These are phyloP conservation scores for Rafetus swinhoei DNA, from an alignment of 2,113 vertebrate genomes.

Conservation along the genomic window DNA sequence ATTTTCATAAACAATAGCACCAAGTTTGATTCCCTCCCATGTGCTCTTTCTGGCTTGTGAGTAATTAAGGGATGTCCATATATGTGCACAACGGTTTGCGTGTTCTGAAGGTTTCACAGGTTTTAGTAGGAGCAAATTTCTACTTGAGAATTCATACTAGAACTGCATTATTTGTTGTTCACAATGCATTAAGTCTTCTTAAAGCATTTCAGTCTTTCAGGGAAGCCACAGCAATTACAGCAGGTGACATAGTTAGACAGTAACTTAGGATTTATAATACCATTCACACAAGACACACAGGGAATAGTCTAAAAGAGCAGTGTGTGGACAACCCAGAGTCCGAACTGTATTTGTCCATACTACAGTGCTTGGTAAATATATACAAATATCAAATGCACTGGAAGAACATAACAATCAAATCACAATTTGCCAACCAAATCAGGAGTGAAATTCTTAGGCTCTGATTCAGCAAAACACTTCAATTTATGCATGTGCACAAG, in stretches of 20 bases:
- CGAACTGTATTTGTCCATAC: neutral
- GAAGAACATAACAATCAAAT: conserved; percentile 14
- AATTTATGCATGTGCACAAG: conserved; percentile 5
- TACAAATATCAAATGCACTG: neutral
- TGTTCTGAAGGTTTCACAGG: neutral
- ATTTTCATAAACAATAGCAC: neutral
- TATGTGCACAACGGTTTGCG: neutral
- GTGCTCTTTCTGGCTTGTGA: neutral
- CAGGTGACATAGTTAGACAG: neutral
- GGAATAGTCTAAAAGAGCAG: neutral
- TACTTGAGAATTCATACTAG: neutral
- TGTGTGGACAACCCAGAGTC: neutral
- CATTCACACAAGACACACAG: neutral
- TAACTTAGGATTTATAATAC: neutral
- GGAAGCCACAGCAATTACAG: neutral
- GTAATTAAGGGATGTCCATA: neutral
- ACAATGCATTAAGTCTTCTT: neutral
- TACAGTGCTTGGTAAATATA: neutral
- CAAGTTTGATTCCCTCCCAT: neutral
- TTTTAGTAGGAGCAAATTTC: neutral
- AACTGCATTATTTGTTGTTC: neutral
- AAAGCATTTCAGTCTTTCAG: neutral
- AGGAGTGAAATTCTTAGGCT: neutral
- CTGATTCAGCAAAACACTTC: neutral
- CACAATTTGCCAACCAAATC: conserved; percentile 15